Evolutionary conservation across 2,113 vertebrate species (phyloP).

Genomic region (Psittacula cyanocephala): DNA sequence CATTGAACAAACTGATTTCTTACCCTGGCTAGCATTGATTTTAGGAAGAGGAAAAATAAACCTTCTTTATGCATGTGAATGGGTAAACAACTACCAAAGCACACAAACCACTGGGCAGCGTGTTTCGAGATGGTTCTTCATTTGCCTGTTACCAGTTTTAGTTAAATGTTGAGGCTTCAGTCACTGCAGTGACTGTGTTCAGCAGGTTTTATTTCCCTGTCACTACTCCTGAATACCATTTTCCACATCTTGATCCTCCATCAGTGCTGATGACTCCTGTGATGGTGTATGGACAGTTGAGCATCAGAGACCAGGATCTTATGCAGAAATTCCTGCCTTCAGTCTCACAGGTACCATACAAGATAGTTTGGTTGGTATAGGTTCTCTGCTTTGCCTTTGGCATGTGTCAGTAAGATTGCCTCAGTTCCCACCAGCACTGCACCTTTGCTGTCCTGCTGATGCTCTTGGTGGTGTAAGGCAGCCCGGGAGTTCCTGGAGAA

Average conservation of each 20-base stretch:
- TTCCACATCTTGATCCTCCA: neutral
- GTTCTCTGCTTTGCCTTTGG: neutral
- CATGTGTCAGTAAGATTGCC: neutral
- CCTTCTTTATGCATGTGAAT: neutral
- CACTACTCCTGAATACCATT: neutral
- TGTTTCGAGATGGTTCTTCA: neutral
- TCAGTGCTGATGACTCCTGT: neutral
- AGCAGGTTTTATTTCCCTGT: neutral
- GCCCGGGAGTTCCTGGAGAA: neutral
- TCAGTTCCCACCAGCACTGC: neutral
- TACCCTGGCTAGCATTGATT: neutral
- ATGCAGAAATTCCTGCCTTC: neutral
- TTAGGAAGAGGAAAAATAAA: neutral
- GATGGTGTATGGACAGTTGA: neutral
- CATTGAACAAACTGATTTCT: neutral
- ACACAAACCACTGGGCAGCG: neutral
- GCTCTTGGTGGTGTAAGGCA: neutral
- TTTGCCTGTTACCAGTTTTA: neutral
- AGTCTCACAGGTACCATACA: neutral
- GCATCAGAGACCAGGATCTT: neutral
- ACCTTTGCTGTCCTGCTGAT: neutral
- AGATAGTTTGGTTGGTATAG: neutral
- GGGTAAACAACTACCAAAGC: neutral
- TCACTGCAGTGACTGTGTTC: neutral
- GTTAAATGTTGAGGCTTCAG: neutral